Evolutionary conservation across 2,797 vertebrate species (phyloP), one percentile per base, ranked within the genome.

Genomic region (Masticophis lateralis): DNA sequence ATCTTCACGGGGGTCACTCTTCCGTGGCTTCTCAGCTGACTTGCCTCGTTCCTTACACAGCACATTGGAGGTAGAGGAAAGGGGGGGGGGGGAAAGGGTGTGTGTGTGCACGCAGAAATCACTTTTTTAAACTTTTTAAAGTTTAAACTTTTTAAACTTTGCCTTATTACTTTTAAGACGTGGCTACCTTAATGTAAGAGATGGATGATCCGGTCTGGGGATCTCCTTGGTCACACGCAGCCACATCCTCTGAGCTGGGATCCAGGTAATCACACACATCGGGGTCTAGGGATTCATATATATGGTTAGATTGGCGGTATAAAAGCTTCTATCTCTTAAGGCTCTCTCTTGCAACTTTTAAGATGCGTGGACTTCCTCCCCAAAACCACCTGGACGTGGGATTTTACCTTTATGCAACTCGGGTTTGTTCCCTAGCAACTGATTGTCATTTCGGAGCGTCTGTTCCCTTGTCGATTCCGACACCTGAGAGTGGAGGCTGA

Each of bases 401-500:
- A 66, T 95, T 22, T 94, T 97, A 98, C 98, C 98, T 98, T 98
- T 98, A 91, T 98, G 98, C 5, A 98, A 97, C 92, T 99, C 99
- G 9, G 98, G 98, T 98, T 99, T 99, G 96, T 95, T 98, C 94
- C 99, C 98, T 87, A 97, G 94, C 9, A 97, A 95, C 5, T 99
- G 98, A 96, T 97, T 98, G 63, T 99, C 99, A 22, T 98, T 98
- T 93, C 98, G 98, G 91, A 97, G 90, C 10, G 95, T 96, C 95
- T 98, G 98, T 53, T 98, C 98, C 96, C 97, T 97, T 5, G 98
- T 98, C 37, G 98, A 99, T 97, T 99, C 99, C 43, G 99, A 99
- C 5, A 99, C 98, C 98, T 99, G 99, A 97, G 99, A 99, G 96
- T 99, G 99, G 96, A 99, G 98, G 97, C 99, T 99, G 97, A 99